phyloP scores from a whole-genome alignment of 1,140 invertebrate genomes.

The Bactericera cockerelli region DNA sequence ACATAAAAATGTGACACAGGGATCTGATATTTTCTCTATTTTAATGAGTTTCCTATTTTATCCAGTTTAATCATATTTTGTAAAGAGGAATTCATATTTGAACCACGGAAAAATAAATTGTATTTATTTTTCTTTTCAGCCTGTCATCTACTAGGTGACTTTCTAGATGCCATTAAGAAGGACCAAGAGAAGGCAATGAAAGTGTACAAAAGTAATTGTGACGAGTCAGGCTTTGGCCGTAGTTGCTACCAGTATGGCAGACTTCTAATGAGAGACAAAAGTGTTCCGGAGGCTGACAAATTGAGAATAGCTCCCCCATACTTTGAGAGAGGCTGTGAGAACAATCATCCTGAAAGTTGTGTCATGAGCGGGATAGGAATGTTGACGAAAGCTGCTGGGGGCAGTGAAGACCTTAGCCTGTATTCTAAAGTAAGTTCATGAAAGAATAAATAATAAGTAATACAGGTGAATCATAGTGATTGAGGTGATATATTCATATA shows the following conservation, averaged over 20 bases:
- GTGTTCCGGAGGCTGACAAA: slow-evolving; percentile 22
- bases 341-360: slow-evolving; percentile 21
- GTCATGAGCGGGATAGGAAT: neutral
- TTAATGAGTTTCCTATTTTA: too few relatives aligned
- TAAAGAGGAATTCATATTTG: too few relatives aligned
- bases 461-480: too few relatives aligned
- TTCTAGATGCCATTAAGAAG: slow-evolving; percentile 62
- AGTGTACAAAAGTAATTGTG: slow-evolving; percentile 70
- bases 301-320: neutral
- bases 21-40: too few relatives aligned
- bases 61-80: too few relatives aligned
- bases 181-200: slow-evolving; percentile 59
- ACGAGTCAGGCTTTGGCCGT: slow-evolving; percentile 57
- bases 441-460: too few relatives aligned
- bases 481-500: too few relatives aligned
- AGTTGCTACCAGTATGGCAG: slow-evolving; percentile 76
- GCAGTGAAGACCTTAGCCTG: slow-evolving; percentile 3
- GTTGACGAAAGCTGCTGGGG: slow-evolving; percentile 23
- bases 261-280: slow-evolving; percentile 44
- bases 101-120: too few relatives aligned
- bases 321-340: slow-evolving; percentile 10
- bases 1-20: too few relatives aligned
- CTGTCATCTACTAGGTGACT: slow-evolving; percentile 83
- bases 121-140: slow-evolving; percentile 36
- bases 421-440: slow-evolving; percentile 1